Evolutionary conservation across 1,140 invertebrate species (phyloP), one percentile per base, ranked within the genome.

Genomic region (Diabrotica virgifera): DNA sequence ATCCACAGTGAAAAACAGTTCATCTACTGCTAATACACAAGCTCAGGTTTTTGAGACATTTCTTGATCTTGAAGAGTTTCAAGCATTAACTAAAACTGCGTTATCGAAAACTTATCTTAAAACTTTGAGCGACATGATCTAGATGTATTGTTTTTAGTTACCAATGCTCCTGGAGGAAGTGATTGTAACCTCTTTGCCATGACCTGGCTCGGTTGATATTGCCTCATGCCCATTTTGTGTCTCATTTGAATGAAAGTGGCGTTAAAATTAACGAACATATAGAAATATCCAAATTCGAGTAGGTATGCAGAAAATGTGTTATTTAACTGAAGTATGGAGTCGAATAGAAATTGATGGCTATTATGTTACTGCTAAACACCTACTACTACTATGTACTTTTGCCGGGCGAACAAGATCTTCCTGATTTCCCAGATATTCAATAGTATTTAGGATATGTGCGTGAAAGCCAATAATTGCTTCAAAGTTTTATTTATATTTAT

Each of bases 1-100:
- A 60, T 65, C 13, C 64, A 52, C 70, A 75, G 71, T 70, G 76
- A 73, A 56, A 75, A 75, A 64, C 69, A 72, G 66, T 68, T 69
- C 81, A 63, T 46, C 40, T 46, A 46, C 40, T 46, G 40, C 3
- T 46, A 46, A 46, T 46, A 46, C 40, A 5, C 40, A 63, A 58
- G 63, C 71, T 69, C 58, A 63, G 24, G 69, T 74, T 68, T 70
- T 73, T 51, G 53, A 72, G 36, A 70, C 59, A 46, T 66, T 72
- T 68, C 51, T 46, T 5, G 8, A 10, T 5, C 5, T 6, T 70
- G 50, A 66, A 69, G 55, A 58, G 70, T 63, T 64, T 69, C 59
- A 58, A 70, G 52, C 74, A 73, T 67, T 53, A 61, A 69, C 38
- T 65, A 40, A 55, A n/a, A n/a, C n/a, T n/a, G n/a, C n/a, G n/a